Conservation (phyloP, 2,113 vertebrate species). For the Myotis davidii region DNA sequence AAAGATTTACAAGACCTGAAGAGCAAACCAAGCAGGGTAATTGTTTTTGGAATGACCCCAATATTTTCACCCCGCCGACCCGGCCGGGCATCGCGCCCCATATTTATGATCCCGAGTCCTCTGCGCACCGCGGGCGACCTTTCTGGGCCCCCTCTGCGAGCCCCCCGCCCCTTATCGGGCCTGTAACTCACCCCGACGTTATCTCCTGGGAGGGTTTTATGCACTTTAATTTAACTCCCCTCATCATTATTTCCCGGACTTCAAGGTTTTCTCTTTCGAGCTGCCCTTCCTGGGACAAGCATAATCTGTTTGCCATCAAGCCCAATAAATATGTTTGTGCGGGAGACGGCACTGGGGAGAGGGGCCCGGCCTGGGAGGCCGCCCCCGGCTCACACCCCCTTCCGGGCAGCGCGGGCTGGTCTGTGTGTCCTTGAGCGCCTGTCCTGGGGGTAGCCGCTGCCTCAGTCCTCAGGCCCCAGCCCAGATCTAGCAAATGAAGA, state of each 20-base stretch:
- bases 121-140: constrained; percentile 32
- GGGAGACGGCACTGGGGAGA: constrained; percentile 16
- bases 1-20: constrained; percentile 78
- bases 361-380: neutral
- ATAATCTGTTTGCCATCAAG: constrained; percentile 80
- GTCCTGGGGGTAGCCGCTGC: too few relatives aligned
- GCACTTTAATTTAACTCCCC: constrained; percentile 79
- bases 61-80: constrained; percentile 73
- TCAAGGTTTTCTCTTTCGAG: constrained; percentile 74
- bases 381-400: neutral
- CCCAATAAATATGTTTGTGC: constrained; percentile 74
- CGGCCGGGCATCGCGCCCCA: constrained; percentile 71
- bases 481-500: neutral
- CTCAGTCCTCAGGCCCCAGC: neutral
- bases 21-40: constrained; percentile 73
- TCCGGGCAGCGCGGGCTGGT: neutral
- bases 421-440: constrained; percentile 35
- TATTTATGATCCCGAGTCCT: constrained; percentile 76
- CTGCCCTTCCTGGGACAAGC: constrained; percentile 78
- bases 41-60: constrained; percentile 80
- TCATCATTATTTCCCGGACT: constrained; percentile 74
- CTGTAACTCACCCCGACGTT: constrained; percentile 77
- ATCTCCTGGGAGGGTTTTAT: constrained; percentile 73
- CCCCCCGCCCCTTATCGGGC: constrained; percentile 67
- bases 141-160: constrained; percentile 58